Evolutionary conservation across 2,113 vertebrate genomes (phyloP).

Genomic region (Oreotrochilus melanogaster): DNA sequence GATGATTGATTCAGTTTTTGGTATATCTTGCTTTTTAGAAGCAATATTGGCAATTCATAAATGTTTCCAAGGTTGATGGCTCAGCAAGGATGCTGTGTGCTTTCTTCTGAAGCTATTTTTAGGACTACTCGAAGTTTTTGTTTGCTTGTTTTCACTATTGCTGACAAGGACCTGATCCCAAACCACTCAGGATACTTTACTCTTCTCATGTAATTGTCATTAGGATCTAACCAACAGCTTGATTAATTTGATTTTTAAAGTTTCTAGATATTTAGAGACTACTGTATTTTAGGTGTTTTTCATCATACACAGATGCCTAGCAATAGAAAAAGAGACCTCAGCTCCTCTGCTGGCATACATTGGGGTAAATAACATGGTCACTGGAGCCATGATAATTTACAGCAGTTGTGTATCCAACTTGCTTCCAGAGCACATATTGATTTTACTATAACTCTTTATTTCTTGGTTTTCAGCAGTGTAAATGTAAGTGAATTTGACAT

Average conservation of each 20-base stretch:
- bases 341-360: background rate
- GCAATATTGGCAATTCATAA: background rate
- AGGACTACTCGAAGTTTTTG: background rate
- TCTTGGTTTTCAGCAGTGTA: background rate
- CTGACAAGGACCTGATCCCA: background rate
- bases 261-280: background rate
- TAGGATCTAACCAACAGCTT: background rate
- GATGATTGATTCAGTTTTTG: background rate
- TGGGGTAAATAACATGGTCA: background rate
- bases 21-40: background rate
- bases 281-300: background rate
- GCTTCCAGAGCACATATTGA: background rate
- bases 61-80: slow-evolving; percentile 27
- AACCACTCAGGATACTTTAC: background rate
- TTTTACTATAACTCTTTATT: background rate
- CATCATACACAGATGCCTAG: background rate
- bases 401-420: background rate
- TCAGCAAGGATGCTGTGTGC: background rate
- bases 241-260: background rate
- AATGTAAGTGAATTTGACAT: background rate
- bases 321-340: background rate
- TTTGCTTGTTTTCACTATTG: background rate
- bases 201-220: background rate
- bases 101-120: background rate
- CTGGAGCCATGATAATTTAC: background rate